Evolutionary conservation across 2,888 invertebrate species (phyloP), one percentile per base, ranked within the genome.

Genomic region (Ormyrus nitidulus): DNA sequence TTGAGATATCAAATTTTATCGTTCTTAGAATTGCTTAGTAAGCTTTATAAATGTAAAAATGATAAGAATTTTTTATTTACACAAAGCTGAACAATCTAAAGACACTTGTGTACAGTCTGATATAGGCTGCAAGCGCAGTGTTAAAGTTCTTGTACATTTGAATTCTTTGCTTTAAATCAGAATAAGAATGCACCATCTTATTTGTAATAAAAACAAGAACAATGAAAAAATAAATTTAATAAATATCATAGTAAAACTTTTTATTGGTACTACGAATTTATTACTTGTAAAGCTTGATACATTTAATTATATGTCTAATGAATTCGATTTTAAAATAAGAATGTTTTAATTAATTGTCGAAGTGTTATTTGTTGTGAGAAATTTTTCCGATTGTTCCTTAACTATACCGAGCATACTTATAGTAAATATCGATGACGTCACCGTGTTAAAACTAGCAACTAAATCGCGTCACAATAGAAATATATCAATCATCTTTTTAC

Each of bases 21-120:
- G 51, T 68, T 68, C 59, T 6, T 44, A 73, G 62, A 68, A 73
- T 62, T 56, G 69, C 69, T 64, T 71, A 13, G 54, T 44, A 66
- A 66, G 65, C 54, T 53, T 66, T 72, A 77, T 77, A 61, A 77
- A 77, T 77, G 77, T 56, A 79, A 54, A 49, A 62, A 62, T 49
- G 79, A 79, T 79, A 73, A 79, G 69, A 79, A 79, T 49, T 49
- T 69, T 72, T 62, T 68, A 64, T 78, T 77, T 66, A 54, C 59
- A 66, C 59, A 72, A 59, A 72, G 59, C 65, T 49, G 65, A 66
- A 59, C 53, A 71, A 70, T 70, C n/a, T 65, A 8, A 6, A 58
- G 51, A 54, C 56, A 77, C 51, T 71, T 65, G 49, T 49, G 19
- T 56, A 64, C 64, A 51, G 66, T 34, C 34, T 34, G 34, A 34